These are phyloP conservation scores for Micronycteris hirsuta DNA, from an alignment of 2,113 vertebrate genomes.

Conservation along the genomic window DNA sequence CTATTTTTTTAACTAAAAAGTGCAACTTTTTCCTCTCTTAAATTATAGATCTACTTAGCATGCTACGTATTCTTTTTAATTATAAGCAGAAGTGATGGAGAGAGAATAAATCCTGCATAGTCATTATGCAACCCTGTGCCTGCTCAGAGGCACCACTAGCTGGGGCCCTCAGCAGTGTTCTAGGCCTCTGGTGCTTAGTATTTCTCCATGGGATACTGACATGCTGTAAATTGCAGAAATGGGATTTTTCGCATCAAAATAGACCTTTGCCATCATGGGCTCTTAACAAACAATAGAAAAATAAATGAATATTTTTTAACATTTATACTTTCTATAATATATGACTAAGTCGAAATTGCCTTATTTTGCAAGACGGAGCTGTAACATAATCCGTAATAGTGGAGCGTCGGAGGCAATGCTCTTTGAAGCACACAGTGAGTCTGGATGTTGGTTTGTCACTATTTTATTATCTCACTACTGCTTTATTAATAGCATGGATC, in stretches of 20 bases:
- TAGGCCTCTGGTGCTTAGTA: background rate
- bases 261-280: background rate
- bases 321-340: background rate
- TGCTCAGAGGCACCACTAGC: background rate
- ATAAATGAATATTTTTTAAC: slow-evolving; percentile 11
- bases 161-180: background rate
- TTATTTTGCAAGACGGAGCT: background rate
- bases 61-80: background rate
- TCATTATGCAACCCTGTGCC: background rate
- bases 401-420: background rate
- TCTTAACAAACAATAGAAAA: background rate
- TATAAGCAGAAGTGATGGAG: background rate
- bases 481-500: background rate
- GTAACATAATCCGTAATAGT: background rate
- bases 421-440: background rate
- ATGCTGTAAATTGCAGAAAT: background rate
- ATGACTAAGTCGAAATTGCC: background rate
- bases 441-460: background rate
- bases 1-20: background rate
- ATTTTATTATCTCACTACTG: background rate
- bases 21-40: background rate
- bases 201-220: background rate
- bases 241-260: background rate
- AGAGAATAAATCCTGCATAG: background rate
- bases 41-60: background rate